Percentiles rank a stretch among this genome's conserved stretches.
These are phyloP conservation scores for Spatulosminthurus flaviceps DNA, from an alignment of 2,888 invertebrate genomes.

Conservation along the genomic window DNA sequence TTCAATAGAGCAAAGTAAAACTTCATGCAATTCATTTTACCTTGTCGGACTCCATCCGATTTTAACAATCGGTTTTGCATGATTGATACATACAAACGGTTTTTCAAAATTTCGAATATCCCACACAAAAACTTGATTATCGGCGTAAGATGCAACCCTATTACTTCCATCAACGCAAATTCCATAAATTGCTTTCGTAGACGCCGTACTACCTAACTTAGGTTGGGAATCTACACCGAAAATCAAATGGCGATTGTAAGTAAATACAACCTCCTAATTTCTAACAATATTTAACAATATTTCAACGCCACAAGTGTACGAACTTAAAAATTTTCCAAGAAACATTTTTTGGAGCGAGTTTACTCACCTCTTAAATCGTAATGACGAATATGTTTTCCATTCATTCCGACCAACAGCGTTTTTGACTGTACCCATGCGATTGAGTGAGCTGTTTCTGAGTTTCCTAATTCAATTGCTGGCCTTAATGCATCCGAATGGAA, in stretches of 20 bases:
- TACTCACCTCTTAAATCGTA: constrained; percentile 85
- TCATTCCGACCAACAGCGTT: constrained; percentile 87
- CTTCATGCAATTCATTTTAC: no score
- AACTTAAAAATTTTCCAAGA: no score
- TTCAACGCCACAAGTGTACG: no score
- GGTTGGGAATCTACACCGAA: constrained; percentile 56
- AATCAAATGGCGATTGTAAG: not conserved
- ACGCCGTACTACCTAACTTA: constrained; percentile 64
- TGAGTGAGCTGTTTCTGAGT: constrained; percentile 85
- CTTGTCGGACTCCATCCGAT: constrained; percentile 90
- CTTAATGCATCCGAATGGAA: constrained; percentile 69
- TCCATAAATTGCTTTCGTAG: constrained; percentile 85
- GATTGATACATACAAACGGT: constrained; percentile 79
- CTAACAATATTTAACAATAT: no score
- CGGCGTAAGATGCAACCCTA: constrained; percentile 84
- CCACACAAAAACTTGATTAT: constrained; percentile 86
- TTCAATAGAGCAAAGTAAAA: no score
- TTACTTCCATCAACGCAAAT: constrained; percentile 80
- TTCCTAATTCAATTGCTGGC: constrained; percentile 80
- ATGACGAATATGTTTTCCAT: constrained; percentile 85
- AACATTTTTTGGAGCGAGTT: not conserved
- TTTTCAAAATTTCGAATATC: constrained; percentile 87
- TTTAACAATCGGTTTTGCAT: constrained; percentile 76
- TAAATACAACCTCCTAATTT: no score
- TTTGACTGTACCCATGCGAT: constrained; percentile 85